Conservation (phyloP, 2,113 vertebrate genomes). For the Nannobrachium achirus region DNA sequence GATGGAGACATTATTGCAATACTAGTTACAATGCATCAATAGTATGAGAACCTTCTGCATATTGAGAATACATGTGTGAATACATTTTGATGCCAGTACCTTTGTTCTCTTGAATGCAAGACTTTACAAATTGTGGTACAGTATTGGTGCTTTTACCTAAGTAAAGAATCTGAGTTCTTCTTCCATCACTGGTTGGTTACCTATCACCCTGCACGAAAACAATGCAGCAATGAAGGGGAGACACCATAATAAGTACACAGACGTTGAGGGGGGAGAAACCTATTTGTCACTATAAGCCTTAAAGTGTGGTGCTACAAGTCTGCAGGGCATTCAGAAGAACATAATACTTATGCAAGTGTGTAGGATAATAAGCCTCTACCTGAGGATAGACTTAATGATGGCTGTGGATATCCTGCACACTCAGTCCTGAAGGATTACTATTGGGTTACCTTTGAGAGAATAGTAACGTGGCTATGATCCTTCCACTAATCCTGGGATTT, state of each 20-base stretch:
- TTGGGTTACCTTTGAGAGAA: slow-evolving; percentile 43
- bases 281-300: slow-evolving; percentile 33
- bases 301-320: slow-evolving; percentile 31
- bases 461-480: slow-evolving; percentile 37
- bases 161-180: too few species aligned
- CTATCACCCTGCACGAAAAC: slow-evolving; percentile 7
- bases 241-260: slow-evolving; percentile 23
- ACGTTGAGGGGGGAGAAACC: slow-evolving; percentile 39
- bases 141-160: too few species aligned
- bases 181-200: slow-evolving; percentile 3
- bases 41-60: too few species aligned
- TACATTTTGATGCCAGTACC: too few species aligned
- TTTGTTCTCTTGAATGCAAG: too few species aligned
- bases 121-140: too few species aligned
- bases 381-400: slow-evolving; percentile 39
- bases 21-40: too few species aligned
- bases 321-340: slow-evolving; percentile 21
- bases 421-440: slow-evolving; percentile 50
- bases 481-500: slow-evolving; percentile 46
- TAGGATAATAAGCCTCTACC: background rate
- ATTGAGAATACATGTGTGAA: too few species aligned
- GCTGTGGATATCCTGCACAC: slow-evolving; percentile 26
- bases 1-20: too few species aligned
- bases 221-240: slow-evolving; percentile 5
- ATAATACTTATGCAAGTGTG: slow-evolving; percentile 23